Percentiles rank a stretch among this genome's conserved stretches.
Conservation (phyloP, 1,140 invertebrate genomes). For the Pogonognathellus flavescens region DNA sequence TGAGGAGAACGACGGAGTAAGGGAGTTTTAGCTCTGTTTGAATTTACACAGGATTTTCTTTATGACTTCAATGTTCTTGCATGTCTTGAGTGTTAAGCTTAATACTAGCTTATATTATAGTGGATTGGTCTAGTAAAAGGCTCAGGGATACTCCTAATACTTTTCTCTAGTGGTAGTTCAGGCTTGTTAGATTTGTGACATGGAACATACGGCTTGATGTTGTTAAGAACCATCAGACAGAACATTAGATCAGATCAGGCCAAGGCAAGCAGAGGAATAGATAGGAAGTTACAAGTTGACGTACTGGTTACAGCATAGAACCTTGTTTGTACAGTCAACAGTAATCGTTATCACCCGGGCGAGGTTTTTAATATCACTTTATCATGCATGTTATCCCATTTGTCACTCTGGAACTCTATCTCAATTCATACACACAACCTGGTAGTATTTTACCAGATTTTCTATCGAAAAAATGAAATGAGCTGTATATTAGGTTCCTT, state of each 20-base stretch:
- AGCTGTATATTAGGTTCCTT: too few relatives aligned
- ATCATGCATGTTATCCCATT: conserved; percentile 51
- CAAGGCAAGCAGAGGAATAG: neutral
- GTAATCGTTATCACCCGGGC: conserved; percentile 53
- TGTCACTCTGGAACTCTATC: conserved; percentile 16
- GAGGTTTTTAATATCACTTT: conserved; percentile 53
- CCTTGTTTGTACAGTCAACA: conserved; percentile 13
- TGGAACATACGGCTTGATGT: conserved; percentile 19
- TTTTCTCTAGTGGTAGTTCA: neutral
- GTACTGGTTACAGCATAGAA: neutral
- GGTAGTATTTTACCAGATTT: too few relatives aligned
- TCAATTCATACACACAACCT: neutral
- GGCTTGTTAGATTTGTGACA: conserved; percentile 11
- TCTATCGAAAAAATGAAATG: too few relatives aligned
- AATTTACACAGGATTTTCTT: conserved; percentile 40
- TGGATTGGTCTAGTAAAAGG: neutral
- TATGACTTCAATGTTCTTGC: too few relatives aligned
- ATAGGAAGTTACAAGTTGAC: neutral
- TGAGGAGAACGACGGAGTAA: neutral
- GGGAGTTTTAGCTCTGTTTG: neutral
- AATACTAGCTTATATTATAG: too few relatives aligned
- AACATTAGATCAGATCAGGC: conserved; percentile 32
- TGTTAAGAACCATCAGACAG: neutral
- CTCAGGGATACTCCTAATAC: neutral
- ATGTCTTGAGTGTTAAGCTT: too few relatives aligned